Evolutionary conservation across 2,888 invertebrate genomes (phyloP), one percentile per base, ranked within the genome.

Genomic region (Netelia melanura): DNA sequence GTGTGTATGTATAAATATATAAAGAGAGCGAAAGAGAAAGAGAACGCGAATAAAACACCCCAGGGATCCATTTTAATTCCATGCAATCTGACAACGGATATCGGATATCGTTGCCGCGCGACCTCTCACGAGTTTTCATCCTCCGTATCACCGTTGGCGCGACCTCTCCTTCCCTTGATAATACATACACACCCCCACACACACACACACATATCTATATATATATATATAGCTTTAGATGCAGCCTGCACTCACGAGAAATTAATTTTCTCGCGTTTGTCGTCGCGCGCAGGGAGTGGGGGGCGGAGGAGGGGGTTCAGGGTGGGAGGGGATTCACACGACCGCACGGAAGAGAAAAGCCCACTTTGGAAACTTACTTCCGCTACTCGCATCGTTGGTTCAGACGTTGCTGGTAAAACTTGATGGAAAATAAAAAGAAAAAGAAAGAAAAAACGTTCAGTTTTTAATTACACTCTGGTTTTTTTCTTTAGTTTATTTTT

Each of bases 241-340:
- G 21, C n/a, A 10, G 17, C 44, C 44, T 52, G 79, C 74, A 76
- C 65, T 80, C 43, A 75, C 83, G 83, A 71, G 65, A 84, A 76
- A 84, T 84, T 84, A 84, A 84, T 84, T 80, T 80, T 71, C 83
- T 80, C 83, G 78, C 58, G 71, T 65, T 75, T 43, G 58, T 38
- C 48, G 44, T 48, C 54, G 62, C 17, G 25, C 14, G 67, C 43
- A 38, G 17, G 70, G 30, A 23, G 14, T 1, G 56, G 68, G 61
- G 48, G 14, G n/a, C 0, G 17, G 17, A 0, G 44, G 38, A 5
- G 17, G 56, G 65, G 48, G 64, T 17, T 67, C n/a, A n/a, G 11
- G 5, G 30, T 3, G 3, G 2, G 48, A 48, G 48, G 14, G 3
- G 11, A 48, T 14, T 14, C 11, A 3, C 48, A 21, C 62, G 48